Evolutionary conservation across 2,888 invertebrate genomes (phyloP), one percentile per base, ranked within the genome.

Genomic region (Sinelater perroti): DNA sequence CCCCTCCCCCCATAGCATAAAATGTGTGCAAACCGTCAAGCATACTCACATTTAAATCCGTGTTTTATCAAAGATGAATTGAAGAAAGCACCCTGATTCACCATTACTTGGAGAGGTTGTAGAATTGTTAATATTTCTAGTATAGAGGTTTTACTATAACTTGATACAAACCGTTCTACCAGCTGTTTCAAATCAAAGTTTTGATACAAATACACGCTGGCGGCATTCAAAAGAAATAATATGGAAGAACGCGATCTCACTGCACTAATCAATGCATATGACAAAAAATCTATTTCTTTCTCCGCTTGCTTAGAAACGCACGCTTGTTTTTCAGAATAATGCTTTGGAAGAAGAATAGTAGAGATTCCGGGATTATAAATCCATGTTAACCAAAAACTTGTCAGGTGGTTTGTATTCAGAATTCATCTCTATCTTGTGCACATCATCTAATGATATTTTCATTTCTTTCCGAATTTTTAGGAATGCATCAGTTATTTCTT

Each of bases 401-500:
- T n/a, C n/a, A n/a, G n/a, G n/a, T n/a, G n/a, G n/a, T n/a, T n/a
- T n/a, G n/a, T n/a, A n/a, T n/a, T n/a, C n/a, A n/a, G 2, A 2
- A 2, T 0, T 24, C 18, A 35, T 16, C 14, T 18, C 14, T 16
- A 47, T 35, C 47, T 1, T 1, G 24, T 14, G 24, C 21, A 35
- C 6, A 2, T 14, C 2, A 47, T 47, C 21, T 11, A 33, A 35
- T 3, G 21, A 5, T 20, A 21, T 14, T 2, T 1, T 2, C 10
- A 8, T 38, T 31, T 59, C 51, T 18, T 38, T 45, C 16, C 53
- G 26, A 11, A 21, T 45, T 7, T 28, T 46, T 20, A 45, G 56
- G 26, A 58, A 58, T 6, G 36, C 38, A 1, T 2, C 14, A 4
- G 46, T 38, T 20, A 58, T 58, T 47, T 49, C 20, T 50, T 56